phyloP scores from a whole-genome alignment of 2,797 vertebrate genomes.

The Eulemur coronatus region DNA sequence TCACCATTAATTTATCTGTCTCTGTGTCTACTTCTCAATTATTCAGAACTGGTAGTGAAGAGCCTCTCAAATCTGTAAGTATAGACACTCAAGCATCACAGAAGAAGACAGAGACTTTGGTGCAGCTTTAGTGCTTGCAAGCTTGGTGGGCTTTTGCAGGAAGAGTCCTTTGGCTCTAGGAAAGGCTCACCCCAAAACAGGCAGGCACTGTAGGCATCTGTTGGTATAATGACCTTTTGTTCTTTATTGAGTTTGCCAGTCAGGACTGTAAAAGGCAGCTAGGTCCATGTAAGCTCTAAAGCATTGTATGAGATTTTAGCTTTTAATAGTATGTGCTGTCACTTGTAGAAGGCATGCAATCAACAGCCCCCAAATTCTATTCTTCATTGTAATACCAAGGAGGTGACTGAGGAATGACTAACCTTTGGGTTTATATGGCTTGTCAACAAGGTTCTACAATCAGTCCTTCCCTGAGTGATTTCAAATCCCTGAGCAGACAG shows the following conservation, averaged over 20 bases:
- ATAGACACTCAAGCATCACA: not conserved
- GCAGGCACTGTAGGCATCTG: not conserved
- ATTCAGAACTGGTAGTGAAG: not conserved
- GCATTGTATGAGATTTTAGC: not conserved
- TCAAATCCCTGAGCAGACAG: not conserved
- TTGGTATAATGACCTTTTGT: not conserved
- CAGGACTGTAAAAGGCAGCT: not conserved
- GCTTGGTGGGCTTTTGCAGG: not conserved
- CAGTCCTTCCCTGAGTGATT: not conserved
- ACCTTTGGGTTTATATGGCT: conserved; percentile 23
- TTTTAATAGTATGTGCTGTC: not conserved
- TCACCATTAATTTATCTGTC: not conserved
- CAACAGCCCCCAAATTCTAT: not conserved
- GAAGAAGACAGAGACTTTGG: not conserved
- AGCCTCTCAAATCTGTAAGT: not conserved
- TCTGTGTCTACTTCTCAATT: not conserved
- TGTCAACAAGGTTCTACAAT: conserved; percentile 36
- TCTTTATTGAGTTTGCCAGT: not conserved
- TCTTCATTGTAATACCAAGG: not conserved
- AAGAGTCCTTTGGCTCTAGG: not conserved
- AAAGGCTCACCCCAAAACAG: not conserved
- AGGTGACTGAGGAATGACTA: conserved; percentile 23
- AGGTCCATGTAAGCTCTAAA: not conserved
- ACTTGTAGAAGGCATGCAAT: not conserved
- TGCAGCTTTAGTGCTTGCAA: not conserved